These are phyloP conservation scores for Pachyramphus minor DNA, from an alignment of 2,113 vertebrate genomes.

Conservation along the genomic window DNA sequence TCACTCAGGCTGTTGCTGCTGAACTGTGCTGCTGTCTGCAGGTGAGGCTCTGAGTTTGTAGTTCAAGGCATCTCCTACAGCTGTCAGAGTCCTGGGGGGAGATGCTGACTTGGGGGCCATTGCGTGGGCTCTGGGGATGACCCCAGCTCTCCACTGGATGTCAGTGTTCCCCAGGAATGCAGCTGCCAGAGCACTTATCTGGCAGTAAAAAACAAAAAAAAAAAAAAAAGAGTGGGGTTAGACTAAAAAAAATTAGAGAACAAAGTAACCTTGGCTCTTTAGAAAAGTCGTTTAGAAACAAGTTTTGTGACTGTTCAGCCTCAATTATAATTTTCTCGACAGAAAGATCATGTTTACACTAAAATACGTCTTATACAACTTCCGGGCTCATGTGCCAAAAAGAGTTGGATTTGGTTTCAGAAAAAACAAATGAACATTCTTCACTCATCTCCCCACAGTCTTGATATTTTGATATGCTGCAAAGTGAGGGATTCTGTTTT, in stretches of 20 bases:
- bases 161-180: slow-evolving; percentile 79
- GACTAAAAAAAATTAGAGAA: slow-evolving; percentile 16
- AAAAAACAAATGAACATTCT: slow-evolving; percentile 64
- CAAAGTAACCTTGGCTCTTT: slow-evolving; percentile 41
- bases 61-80: background rate
- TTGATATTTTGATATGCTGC: slow-evolving; percentile 46
- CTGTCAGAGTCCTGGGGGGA: background rate
- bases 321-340: slow-evolving; percentile 44
- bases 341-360: slow-evolving; percentile 57
- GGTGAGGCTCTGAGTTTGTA: background rate
- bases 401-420: slow-evolving; percentile 69
- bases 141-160: slow-evolving; percentile 74
- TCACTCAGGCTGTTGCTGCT: background rate
- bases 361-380: slow-evolving; percentile 55
- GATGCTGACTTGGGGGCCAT: slow-evolving; percentile 16
- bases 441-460: slow-evolving; percentile 41
- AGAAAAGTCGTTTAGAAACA: slow-evolving; percentile 50
- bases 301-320: slow-evolving; percentile 33
- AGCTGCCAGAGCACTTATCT: slow-evolving; percentile 63
- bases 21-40: background rate
- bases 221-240: background rate
- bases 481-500: background rate
- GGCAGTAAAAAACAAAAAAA: slow-evolving; percentile 63
- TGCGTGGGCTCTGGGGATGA: slow-evolving; percentile 34
- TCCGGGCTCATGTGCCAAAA: slow-evolving; percentile 32